Conservation (phyloP, 2,888 invertebrate genomes). For the Latrodectus hesperus region DNA sequence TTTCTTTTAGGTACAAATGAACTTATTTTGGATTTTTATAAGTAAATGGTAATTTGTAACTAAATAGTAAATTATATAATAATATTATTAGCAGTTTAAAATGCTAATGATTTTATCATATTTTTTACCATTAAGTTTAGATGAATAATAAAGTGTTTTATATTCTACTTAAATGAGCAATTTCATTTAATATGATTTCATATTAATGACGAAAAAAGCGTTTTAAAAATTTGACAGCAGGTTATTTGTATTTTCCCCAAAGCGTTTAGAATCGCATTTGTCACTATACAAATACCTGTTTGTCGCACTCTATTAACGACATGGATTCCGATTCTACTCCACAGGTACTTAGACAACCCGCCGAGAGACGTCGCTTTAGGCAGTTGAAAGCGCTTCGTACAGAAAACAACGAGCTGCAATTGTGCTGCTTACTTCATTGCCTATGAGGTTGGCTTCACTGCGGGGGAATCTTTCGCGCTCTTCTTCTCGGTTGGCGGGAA, state of each 20-base stretch:
- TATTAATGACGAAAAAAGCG: too few species aligned
- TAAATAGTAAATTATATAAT: too few species aligned
- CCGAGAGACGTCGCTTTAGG: constrained; percentile 56
- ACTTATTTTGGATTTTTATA: too few species aligned
- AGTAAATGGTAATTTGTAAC: too few species aligned
- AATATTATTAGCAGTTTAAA: too few species aligned
- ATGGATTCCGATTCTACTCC: constrained; percentile 35
- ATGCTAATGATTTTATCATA: too few species aligned
- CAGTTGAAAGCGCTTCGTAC: constrained; percentile 9
- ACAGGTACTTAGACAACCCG: constrained; percentile 56
- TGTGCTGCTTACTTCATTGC: constrained; percentile 31
- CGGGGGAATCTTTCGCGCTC: not conserved
- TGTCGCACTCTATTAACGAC: constrained; percentile 19
- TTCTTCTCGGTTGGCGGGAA: not conserved
- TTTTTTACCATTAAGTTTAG: too few species aligned
- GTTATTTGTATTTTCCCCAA: not conserved
- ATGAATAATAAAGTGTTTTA: too few species aligned
- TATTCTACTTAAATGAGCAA: too few species aligned
- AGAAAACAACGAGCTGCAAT: constrained; percentile 35
- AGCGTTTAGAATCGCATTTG: not conserved
- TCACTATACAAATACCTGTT: not conserved
- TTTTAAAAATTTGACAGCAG: not conserved
- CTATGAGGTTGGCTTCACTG: constrained; percentile 45
- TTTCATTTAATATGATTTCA: too few species aligned
- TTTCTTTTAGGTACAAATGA: too few species aligned